A percentile compares a stretch with the other conserved stretches of the same genome.
These are phyloP conservation scores for Drosophila trapezifrons DNA, from an alignment of 1,140 invertebrate genomes.

Conservation along the genomic window DNA sequence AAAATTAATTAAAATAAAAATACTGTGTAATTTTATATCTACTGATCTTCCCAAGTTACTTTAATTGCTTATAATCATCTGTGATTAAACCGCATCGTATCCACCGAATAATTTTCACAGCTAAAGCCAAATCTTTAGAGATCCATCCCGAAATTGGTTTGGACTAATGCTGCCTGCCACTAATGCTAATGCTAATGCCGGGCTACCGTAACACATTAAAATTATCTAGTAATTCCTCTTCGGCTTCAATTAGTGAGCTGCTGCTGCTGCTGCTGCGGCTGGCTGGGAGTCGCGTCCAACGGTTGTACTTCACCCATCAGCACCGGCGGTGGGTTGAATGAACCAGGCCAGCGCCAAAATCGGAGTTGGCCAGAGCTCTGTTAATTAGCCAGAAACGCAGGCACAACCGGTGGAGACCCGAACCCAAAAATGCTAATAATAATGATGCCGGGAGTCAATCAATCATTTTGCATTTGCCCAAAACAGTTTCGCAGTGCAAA, in stretches of 20 bases:
- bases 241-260: conserved; percentile 54
- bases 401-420: conserved; percentile 48
- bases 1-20: not conserved
- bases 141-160: conserved; percentile 27
- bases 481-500: conserved; percentile 64
- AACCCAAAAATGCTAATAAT: conserved; percentile 60
- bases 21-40: not conserved
- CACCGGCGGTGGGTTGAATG: conserved; percentile 44
- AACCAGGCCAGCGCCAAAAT: conserved; percentile 31
- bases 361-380: conserved; percentile 47
- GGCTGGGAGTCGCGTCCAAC: conserved; percentile 40
- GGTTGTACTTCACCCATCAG: conserved; percentile 58
- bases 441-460: conserved; percentile 72
- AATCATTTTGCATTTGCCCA: conserved; percentile 74
- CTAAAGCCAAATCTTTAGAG: conserved; percentile 2
- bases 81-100: not conserved
- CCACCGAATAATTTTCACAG: conserved; percentile 3
- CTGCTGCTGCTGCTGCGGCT: too few species aligned
- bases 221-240: conserved; percentile 59
- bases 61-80: conserved; percentile 4
- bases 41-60: not conserved
- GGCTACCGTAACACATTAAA: conserved; percentile 61
- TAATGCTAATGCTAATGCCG: conserved; percentile 33
- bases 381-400: conserved; percentile 74
- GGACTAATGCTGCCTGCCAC: conserved; percentile 19